phyloP scores from a whole-genome alignment of 2,113 vertebrate species.

The Aythya baeri region DNA sequence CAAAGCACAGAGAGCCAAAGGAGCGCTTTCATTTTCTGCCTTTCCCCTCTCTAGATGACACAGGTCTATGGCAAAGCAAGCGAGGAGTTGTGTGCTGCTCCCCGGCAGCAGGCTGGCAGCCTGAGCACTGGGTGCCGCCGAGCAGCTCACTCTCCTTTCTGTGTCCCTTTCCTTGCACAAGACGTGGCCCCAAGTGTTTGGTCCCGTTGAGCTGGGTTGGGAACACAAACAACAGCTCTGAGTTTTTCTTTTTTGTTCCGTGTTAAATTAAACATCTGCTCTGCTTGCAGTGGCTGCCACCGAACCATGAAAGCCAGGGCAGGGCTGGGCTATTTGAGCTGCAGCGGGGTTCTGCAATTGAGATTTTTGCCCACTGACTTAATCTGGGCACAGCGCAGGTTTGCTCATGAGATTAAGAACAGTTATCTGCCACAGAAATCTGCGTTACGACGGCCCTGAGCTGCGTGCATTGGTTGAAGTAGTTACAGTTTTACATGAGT shows the following conservation, averaged over 20 bases:
- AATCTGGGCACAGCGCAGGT: not conserved
- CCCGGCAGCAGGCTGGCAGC: not conserved
- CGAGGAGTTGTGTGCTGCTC: too few relatives aligned
- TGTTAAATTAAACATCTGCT: not conserved
- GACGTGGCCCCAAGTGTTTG: not conserved
- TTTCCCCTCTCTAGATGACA: too few relatives aligned
- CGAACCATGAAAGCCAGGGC: not conserved
- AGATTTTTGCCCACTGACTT: not conserved
- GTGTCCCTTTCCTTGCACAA: not conserved
- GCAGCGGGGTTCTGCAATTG: not conserved
- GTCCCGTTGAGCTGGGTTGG: not conserved
- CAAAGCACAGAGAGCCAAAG: too few relatives aligned
- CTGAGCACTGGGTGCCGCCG: not conserved
- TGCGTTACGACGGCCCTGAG: not conserved
- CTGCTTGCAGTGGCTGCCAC: not conserved
- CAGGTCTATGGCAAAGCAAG: too few relatives aligned
- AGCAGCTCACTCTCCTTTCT: not conserved
- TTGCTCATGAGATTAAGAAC: not conserved
- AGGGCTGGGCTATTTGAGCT: not conserved
- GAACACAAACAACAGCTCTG: not conserved
- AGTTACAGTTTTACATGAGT: not conserved
- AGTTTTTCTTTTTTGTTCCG: not conserved
- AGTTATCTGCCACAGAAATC: not conserved
- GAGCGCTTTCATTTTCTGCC: too few relatives aligned
- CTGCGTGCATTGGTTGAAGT: not conserved